Evolutionary conservation across 2,888 invertebrate genomes (phyloP), one percentile per base, ranked within the genome.

Genomic region (Rhopalosiphum nymphaeae): DNA sequence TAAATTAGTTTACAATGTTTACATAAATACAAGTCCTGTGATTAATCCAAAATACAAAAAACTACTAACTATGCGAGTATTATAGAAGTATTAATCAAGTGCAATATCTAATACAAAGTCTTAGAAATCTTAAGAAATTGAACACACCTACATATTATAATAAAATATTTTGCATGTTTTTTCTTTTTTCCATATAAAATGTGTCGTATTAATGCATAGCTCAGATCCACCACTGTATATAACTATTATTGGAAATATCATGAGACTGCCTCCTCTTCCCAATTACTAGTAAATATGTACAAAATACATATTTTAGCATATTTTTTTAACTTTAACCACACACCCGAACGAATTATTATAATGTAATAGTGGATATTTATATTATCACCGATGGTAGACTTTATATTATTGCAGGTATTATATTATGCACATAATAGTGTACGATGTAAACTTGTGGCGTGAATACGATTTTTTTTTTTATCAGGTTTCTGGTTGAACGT

Each of bases 401-500:
- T 78, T 36, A 78, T 78, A 78, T 42, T 36, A 78, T 21, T 36
- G 3, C 78, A 36, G 78, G 36, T 36, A 78, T 78, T 78, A 78
- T 78, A 36, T 21, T 78, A 21, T 9, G 36, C 9, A 4, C 5
- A 57, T 26, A 67, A 78, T 78, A 21, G 21, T 36, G 36, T 78
- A 36, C 36, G 36, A 78, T 26, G 78, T 36, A 36, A 25, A 36
- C 36, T 78, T 42, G 78, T 78, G 36, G 36, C 36, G 36, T 78
- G 36, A 36, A 36, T 21, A 16, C 29, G n/a, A 46, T 44, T 86
- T 87, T 46, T 46, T 86, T 61, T 53, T 89, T 89, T 89, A 57
- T 57, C 57, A 16, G 56, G 57, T 56, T 89, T 89, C 61, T 61
- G 61, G 89, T 89, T 61, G 44, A 61, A 44, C 61, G 89, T 57